phyloP scores from a whole-genome alignment of 2,113 vertebrate species.

The Saimiri boliviensis region DNA sequence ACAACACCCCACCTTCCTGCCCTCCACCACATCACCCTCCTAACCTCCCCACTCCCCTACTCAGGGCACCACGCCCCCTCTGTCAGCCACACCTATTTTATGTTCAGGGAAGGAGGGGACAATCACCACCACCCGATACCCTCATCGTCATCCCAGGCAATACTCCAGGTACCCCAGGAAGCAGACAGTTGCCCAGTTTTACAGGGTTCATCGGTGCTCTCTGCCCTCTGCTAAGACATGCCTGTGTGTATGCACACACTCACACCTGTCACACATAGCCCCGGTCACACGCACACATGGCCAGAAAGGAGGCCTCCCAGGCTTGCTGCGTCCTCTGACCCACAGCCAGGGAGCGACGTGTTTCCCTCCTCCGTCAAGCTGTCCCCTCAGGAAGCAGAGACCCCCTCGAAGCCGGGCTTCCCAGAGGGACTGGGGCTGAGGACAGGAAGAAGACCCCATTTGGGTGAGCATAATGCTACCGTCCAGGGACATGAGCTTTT shows the following conservation, averaged over 20 bases:
- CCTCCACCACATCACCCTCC: no score
- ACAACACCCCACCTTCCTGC: background rate
- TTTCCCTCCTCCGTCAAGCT: fast-evolving
- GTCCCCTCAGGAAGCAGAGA: background rate
- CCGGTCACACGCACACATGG: background rate
- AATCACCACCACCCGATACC: background rate
- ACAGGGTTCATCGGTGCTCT: fast-evolving
- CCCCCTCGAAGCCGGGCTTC: background rate
- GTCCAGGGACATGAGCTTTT: background rate
- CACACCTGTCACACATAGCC: no score
- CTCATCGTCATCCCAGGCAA: background rate
- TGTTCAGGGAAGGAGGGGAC: background rate
- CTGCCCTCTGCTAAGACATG: fast-evolving
- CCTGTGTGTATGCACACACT: background rate
- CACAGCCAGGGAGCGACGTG: background rate
- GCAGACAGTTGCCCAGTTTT: background rate
- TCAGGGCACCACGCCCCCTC: background rate
- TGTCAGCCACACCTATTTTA: background rate
- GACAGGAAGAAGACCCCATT: background rate
- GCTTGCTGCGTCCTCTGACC: fast-evolving
- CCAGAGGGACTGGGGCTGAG: background rate
- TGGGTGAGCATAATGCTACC: no score
- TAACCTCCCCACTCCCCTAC: no score
- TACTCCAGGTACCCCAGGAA: background rate
- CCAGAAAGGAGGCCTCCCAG: background rate